Conservation (phyloP, 2,113 vertebrate genomes). For the Cyanoramphus novaezelandiae region DNA sequence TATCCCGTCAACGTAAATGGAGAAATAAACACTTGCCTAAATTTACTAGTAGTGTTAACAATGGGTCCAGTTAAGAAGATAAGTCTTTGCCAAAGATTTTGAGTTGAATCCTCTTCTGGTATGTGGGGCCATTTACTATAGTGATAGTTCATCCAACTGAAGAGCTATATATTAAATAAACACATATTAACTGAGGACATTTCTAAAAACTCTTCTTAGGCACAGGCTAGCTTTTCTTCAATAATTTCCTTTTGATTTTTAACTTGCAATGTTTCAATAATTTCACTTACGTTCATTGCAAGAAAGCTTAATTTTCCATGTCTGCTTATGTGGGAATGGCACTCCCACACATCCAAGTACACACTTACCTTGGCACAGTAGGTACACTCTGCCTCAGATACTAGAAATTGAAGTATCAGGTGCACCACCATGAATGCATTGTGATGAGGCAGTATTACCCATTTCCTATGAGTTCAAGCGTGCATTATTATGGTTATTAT, state of each 20-base stretch:
- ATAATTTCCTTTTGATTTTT: not conserved
- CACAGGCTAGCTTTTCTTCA: not conserved
- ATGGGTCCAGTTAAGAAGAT: not conserved
- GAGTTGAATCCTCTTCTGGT: not conserved
- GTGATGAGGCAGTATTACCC: not conserved
- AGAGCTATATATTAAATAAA: not conserved
- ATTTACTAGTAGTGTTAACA: not conserved
- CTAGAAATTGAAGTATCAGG: not conserved
- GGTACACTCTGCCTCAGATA: not conserved
- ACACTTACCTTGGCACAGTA: not conserved
- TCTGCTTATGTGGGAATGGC: not conserved
- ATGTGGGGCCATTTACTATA: not conserved
- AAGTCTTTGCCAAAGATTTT: not conserved
- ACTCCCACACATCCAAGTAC: not conserved
- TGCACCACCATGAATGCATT: not conserved
- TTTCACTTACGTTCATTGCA: not conserved
- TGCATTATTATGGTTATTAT: not conserved
- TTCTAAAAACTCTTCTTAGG: not conserved
- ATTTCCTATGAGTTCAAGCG: not conserved
- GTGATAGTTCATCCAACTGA: rapidly evolving
- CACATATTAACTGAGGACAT: not conserved
- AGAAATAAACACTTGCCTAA: not conserved
- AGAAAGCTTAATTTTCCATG: not conserved
- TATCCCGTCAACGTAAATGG: not conserved
- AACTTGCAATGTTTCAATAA: not conserved